Percentiles rank a stretch among this genome's conserved stretches.
Conservation (phyloP, 2,113 vertebrate genomes). For the Phaethon lepturus region DNA sequence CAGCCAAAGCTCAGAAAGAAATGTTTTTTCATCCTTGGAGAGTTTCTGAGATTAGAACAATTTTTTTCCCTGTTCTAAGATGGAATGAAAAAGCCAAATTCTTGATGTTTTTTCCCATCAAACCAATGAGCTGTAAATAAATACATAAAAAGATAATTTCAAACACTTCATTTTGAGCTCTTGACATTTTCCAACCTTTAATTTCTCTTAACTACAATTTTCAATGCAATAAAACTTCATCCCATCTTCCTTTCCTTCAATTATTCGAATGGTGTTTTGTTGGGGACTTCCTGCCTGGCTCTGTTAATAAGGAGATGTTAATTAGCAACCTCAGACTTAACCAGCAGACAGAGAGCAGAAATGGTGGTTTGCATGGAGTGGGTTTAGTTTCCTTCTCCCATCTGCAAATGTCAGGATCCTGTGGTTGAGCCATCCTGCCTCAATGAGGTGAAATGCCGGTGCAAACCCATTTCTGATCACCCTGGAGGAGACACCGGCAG, state of each 20-base stretch:
- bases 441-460: accelerated
- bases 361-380: background rate
- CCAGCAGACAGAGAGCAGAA: background rate
- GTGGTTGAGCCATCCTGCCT: background rate
- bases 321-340: background rate
- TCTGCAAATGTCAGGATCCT: background rate
- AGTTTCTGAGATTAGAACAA: background rate
- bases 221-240: background rate
- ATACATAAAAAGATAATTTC: conserved; percentile 24
- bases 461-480: background rate
- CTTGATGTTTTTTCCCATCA: background rate
- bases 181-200: background rate
- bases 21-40: background rate
- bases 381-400: background rate
- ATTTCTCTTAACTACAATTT: background rate
- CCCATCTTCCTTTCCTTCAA: background rate
- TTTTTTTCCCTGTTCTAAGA: background rate
- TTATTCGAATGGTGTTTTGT: background rate
- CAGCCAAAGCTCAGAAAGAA: background rate
- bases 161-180: conserved; percentile 6
- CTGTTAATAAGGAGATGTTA: background rate
- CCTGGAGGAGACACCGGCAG: accelerated
- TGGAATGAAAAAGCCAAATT: background rate
- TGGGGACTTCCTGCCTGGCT: background rate
- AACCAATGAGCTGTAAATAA: conserved; percentile 28